Evolutionary conservation across 2,888 invertebrate species (phyloP), one percentile per base, ranked within the genome.

Genomic region (Morpho helenor): DNA sequence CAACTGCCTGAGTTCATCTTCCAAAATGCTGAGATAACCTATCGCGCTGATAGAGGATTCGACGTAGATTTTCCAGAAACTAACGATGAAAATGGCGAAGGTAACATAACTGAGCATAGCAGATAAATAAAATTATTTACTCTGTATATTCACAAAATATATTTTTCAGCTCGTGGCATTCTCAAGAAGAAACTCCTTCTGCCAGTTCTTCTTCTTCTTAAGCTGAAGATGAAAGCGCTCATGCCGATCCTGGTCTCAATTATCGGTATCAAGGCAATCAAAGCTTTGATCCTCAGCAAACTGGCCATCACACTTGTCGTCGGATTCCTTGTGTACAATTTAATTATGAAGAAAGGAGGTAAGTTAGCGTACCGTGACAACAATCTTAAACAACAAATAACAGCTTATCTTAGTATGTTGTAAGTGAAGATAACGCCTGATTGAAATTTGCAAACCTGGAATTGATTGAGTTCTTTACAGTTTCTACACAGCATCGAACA

Each of bases 151-250:
- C 3, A 31, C 31, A 31, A 0, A 2, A 31, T 31, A 31, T 31
- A 31, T 69, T 67, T 53, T 87, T 82, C 81, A 95, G 96, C 94
- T 71, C 94, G 96, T 65, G 95, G 95, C 71, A 90, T 94, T 79
- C 91, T 96, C 73, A 96, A 96, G 91, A 96, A 96, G 91, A 96
- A 96, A 80, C 92, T 96, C 51, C 90, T 96, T 65, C 87, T 96
- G 74, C 96, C 96, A 10, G 91, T 96, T 63, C 86, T 96, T 68
- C 87, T 97, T 68, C 91, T 96, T 53, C 85, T 97, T 71, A 97
- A 97, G 84, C 82, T 97, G 74, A 96, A 96, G 84, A 91, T 96
- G 91, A 96, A 97, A 83, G 94, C 95, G 31, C 81, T 97, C 63
- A 95, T 95, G 94, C 97, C 96, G 44, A 95, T 97, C 72, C 92